These are phyloP conservation scores for Girardinus metallicus DNA, from an alignment of 2,797 vertebrate genomes.

Conservation along the genomic window DNA sequence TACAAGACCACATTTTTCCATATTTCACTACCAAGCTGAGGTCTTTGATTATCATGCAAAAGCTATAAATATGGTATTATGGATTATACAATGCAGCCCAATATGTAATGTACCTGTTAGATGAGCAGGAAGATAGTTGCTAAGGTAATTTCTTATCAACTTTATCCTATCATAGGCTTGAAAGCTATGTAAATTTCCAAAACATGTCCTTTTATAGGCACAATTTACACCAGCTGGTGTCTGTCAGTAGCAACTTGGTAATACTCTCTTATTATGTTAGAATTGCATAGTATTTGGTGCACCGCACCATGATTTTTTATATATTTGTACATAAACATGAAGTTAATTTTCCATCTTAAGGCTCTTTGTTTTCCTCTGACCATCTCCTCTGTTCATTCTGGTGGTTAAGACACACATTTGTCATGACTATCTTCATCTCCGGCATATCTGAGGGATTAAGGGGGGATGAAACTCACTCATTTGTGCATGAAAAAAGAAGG, in stretches of 20 bases:
- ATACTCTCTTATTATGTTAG: not conserved
- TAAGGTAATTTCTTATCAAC: not conserved
- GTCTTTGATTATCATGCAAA: not conserved
- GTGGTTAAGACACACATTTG: constrained; percentile 58
- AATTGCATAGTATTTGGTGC: not conserved
- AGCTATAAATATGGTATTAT: not conserved
- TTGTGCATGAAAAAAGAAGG: constrained; percentile 60
- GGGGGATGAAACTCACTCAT: constrained; percentile 81
- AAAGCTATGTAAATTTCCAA: not conserved
- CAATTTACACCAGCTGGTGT: not conserved
- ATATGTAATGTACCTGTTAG: not conserved
- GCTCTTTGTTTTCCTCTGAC: constrained; percentile 28
- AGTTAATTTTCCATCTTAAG: constrained; percentile 3
- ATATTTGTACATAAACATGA: not conserved
- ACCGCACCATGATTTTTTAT: not conserved
- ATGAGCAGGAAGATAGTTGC: not conserved
- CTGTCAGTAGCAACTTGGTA: not conserved
- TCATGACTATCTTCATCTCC: constrained; percentile 80
- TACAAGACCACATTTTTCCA: not conserved
- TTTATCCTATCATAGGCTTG: not conserved
- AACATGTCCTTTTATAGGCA: not conserved
- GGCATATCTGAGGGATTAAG: constrained; percentile 85
- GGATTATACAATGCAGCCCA: not conserved
- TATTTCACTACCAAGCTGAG: not conserved
- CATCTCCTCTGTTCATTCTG: constrained; percentile 28